Conservation (phyloP, 2,113 vertebrate genomes). For the Galeopterus variegatus region DNA sequence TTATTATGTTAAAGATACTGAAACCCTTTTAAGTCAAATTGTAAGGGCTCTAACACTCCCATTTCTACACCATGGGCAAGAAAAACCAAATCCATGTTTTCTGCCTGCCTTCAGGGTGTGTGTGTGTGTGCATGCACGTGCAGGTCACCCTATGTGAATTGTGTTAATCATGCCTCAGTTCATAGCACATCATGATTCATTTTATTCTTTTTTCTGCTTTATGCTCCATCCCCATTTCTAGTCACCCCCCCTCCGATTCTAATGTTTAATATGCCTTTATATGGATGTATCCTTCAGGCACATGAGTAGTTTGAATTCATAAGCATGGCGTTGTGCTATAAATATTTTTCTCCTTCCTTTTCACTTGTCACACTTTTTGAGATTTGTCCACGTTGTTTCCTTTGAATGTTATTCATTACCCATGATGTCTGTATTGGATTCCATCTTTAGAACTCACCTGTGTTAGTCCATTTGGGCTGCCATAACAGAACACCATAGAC, state of each 20-base stretch:
- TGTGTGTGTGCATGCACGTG: not conserved
- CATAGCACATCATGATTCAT: not conserved
- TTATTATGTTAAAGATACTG: not conserved
- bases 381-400: not conserved
- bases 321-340: not conserved
- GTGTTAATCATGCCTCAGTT: not conserved
- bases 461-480: not conserved
- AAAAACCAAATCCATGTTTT: not conserved
- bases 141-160: accelerated
- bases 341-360: not conserved
- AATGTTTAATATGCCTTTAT: not conserved
- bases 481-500: not conserved
- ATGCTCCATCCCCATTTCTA: not conserved
- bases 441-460: not conserved
- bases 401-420: not conserved
- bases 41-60: not conserved
- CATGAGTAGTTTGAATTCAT: not conserved
- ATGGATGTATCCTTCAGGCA: not conserved
- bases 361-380: not conserved
- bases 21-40: not conserved
- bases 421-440: not conserved
- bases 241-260: not conserved
- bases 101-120: not conserved
- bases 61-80: not conserved
- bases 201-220: slow-evolving; percentile 14